These are phyloP conservation scores for Seira musarum DNA, from an alignment of 2,888 invertebrate genomes.

Conservation along the genomic window DNA sequence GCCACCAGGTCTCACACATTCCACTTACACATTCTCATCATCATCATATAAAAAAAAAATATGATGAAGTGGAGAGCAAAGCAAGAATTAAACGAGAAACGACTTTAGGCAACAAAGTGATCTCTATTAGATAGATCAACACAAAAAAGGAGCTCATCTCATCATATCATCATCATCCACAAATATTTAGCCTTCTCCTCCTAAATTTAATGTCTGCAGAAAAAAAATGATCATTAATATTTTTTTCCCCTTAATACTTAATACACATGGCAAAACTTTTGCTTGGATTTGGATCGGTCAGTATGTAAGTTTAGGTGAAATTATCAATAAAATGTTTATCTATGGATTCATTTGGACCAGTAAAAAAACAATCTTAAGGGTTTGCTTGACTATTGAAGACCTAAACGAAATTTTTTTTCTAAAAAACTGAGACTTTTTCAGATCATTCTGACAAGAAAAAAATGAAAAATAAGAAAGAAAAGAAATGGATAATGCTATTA, in stretches of 20 bases:
- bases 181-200: slow-evolving; percentile 41
- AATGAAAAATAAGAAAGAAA: slow-evolving; percentile 32
- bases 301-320: no score
- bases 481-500: slow-evolving; percentile 39
- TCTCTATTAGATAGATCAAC: slow-evolving; percentile 45
- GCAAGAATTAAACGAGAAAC: slow-evolving; percentile 32
- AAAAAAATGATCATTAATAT: no score
- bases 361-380: not conserved
- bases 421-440: no score
- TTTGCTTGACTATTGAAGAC: no score
- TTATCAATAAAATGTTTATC: no score
- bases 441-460: no score
- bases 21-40: slow-evolving; percentile 58
- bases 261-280: no score
- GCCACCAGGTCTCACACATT: slow-evolving; percentile 63
- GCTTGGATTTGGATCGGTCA: no score
- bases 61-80: slow-evolving; percentile 35
- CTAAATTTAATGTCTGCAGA: no score
- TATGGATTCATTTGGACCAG: no score
- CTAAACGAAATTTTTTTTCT: no score
- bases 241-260: no score
- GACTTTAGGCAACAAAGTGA: slow-evolving; percentile 54
- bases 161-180: not conserved
- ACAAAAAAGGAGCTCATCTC: not conserved
- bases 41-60: slow-evolving; percentile 38